A percentile compares a stretch with the other conserved stretches of the same genome.
These are phyloP conservation scores for Empis stercorea DNA, from an alignment of 2,888 invertebrate genomes.

Conservation along the genomic window DNA sequence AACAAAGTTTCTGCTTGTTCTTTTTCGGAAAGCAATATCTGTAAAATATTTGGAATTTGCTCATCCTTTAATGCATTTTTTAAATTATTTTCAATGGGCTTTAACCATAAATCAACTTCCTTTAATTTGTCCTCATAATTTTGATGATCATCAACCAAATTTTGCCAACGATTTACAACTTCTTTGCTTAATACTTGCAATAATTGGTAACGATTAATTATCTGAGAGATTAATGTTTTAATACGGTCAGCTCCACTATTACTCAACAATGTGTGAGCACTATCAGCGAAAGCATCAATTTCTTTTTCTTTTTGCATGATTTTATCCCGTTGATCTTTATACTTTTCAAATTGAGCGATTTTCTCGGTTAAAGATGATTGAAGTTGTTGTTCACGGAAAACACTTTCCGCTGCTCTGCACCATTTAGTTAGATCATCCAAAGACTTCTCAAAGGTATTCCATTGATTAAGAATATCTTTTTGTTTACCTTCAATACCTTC, in stretches of 20 bases:
- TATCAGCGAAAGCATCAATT: constrained; percentile 79
- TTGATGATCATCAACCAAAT: constrained; percentile 69
- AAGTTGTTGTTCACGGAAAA: constrained; percentile 74
- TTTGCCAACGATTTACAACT: constrained; percentile 71
- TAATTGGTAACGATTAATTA: constrained; percentile 76
- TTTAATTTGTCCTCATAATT: constrained; percentile 61
- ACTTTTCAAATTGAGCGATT: constrained; percentile 54
- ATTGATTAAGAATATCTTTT: constrained; percentile 60
- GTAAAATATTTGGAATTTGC: constrained; percentile 53
- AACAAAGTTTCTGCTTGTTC: constrained; percentile 76
- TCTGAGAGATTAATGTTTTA: constrained; percentile 75
- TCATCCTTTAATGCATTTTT: constrained; percentile 48
- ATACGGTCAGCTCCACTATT: constrained; percentile 73
- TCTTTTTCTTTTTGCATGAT: constrained; percentile 70
- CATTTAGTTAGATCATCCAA: constrained; percentile 71
- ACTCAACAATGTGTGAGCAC: constrained; percentile 74
- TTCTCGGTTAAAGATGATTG: constrained; percentile 73
- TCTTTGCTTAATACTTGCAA: constrained; percentile 72
- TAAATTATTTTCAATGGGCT: constrained; percentile 60
- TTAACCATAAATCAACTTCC: constrained; percentile 65
- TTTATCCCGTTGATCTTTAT: constrained; percentile 59
- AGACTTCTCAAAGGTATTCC: constrained; percentile 76
- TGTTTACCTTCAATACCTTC: constrained; percentile 59
- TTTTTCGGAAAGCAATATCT: constrained; percentile 61
- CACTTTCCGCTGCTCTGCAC: constrained; percentile 72